Percentiles rank a stretch among this genome's conserved stretches.
Evolutionary conservation across 37 sponge, comb jelly and placozoan species (phyloP).

Genomic region (Hormiphora californensis): DNA sequence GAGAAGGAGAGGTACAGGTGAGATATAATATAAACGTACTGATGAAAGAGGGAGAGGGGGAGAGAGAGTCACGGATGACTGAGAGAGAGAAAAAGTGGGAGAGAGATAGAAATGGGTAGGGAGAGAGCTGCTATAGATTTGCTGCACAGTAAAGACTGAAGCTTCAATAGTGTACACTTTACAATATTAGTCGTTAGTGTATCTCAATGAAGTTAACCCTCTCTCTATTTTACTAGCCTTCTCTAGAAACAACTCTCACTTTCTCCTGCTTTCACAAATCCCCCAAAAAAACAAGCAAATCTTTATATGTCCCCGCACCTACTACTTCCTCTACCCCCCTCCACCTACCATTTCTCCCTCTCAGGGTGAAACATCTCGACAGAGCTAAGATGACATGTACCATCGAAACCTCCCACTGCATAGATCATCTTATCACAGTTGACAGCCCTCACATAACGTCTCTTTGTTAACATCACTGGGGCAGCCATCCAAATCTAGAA

Average conservation of each 20-base stretch:
- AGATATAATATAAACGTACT: too few species aligned
- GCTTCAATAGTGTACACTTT: too few species aligned
- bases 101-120: too few species aligned
- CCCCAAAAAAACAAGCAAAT: not conserved
- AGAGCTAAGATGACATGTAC: slow-evolving; percentile 5
- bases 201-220: too few species aligned
- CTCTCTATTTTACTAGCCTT: too few species aligned
- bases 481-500: slow-evolving; percentile 39
- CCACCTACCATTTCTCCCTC: slow-evolving; percentile 17
- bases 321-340: not conserved
- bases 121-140: too few species aligned
- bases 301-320: not conserved
- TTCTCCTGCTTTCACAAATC: too few species aligned
- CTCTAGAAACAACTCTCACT: too few species aligned
- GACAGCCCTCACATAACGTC: slow-evolving; percentile 15
- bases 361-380: slow-evolving; percentile 39
- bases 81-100: not conserved
- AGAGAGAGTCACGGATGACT: not conserved
- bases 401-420: slow-evolving; percentile 26
- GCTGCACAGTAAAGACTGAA: too few species aligned
- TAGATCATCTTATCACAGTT: not conserved
- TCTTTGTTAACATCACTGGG: slow-evolving; percentile 8
- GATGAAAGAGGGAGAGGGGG: too few species aligned
- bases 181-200: too few species aligned
- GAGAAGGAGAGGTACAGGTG: too few species aligned